Percentiles rank a stretch among this genome's conserved stretches.
phyloP scores from a whole-genome alignment of 2,113 vertebrate genomes.

The Dasyprocta punctata region DNA sequence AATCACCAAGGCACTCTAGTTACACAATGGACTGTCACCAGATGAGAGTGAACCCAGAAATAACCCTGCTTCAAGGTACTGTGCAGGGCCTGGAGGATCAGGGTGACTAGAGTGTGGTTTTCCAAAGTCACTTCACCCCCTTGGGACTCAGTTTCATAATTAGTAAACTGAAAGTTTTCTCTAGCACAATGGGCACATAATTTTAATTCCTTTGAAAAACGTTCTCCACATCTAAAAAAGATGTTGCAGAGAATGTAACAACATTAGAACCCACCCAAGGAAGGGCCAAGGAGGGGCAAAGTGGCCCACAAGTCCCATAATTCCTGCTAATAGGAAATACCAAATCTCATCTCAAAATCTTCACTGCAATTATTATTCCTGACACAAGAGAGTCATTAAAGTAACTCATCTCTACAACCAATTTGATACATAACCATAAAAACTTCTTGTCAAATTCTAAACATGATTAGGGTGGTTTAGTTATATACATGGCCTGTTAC shows the following conservation, averaged over 20 bases:
- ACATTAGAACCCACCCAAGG: neutral
- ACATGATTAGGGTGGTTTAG: neutral
- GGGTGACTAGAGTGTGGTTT: neutral
- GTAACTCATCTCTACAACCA: neutral
- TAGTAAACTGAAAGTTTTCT: neutral
- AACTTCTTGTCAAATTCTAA: slow-evolving; percentile 22
- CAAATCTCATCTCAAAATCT: neutral
- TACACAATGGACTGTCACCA: neutral
- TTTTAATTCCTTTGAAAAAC: neutral
- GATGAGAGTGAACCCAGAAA: neutral
- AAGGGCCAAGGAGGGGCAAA: neutral
- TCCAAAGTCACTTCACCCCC: neutral
- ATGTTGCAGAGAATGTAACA: neutral
- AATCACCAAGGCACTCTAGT: slow-evolving; percentile 22
- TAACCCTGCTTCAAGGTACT: neutral
- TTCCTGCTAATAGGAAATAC: neutral
- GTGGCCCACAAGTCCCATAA: neutral
- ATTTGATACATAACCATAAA: neutral
- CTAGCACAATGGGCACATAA: neutral
- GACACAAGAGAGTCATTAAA: slow-evolving; percentile 21
- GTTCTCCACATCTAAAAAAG: neutral
- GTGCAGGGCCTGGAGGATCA: neutral
- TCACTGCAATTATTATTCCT: slow-evolving; percentile 24
- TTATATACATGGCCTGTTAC: neutral
- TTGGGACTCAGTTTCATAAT: neutral